Conservation (phyloP, 2,888 invertebrate species). For the Ferrisia virgata region DNA sequence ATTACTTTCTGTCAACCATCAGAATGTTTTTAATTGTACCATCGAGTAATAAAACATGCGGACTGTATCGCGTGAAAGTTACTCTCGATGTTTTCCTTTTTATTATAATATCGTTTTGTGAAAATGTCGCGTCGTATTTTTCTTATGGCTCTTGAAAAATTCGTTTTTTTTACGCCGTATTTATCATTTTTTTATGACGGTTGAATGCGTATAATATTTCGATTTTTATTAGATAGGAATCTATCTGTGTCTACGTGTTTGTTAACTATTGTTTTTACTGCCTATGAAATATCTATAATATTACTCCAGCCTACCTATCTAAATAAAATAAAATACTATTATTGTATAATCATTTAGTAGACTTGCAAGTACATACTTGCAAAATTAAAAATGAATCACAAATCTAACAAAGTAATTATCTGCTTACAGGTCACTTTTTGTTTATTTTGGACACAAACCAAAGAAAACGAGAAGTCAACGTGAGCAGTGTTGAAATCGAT, state of each 20-base stretch:
- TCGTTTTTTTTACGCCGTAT: background rate
- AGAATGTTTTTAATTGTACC: background rate
- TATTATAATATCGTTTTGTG: background rate
- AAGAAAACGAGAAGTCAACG: conserved; percentile 38
- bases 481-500: conserved; percentile 36
- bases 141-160: too few species aligned
- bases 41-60: background rate
- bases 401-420: too few species aligned
- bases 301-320: too few species aligned
- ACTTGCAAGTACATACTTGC: background rate
- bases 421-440: conserved; percentile 68
- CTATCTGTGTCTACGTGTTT: too few species aligned
- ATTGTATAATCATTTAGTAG: too few species aligned
- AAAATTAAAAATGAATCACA: too few species aligned
- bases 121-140: background rate
- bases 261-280: too few species aligned
- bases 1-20: background rate
- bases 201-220: background rate
- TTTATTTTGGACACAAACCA: conserved; percentile 55
- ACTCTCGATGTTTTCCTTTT: background rate
- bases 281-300: too few species aligned
- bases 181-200: background rate
- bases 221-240: background rate
- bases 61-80: background rate
- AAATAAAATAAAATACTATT: too few species aligned